Percentiles rank a stretch among this genome's conserved stretches.
Evolutionary conservation across 1,140 invertebrate genomes (phyloP).

Genomic region (Thaumetopoea pityocampa): DNA sequence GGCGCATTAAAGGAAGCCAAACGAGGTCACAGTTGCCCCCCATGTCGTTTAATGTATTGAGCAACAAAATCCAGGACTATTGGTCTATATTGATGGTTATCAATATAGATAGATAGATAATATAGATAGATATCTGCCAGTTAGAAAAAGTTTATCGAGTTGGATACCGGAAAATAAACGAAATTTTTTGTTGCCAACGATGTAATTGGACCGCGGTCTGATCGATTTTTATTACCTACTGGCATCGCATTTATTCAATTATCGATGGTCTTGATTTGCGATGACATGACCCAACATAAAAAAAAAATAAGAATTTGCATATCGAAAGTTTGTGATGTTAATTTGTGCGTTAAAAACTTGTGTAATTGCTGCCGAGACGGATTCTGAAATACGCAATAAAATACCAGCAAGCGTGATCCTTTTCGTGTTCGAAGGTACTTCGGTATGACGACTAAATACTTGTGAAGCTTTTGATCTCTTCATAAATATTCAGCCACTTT

Average conservation of each 20-base stretch:
- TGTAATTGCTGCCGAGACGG: slow-evolving; percentile 31
- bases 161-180: no score
- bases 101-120: no score
- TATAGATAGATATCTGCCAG: no score
- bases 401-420: slow-evolving; percentile 48
- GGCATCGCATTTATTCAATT: slow-evolving; percentile 5
- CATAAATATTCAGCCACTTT: slow-evolving; percentile 61
- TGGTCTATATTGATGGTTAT: no score
- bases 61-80: no score
- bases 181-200: no score
- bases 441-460: slow-evolving; percentile 32
- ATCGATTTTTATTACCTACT: neutral
- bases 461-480: slow-evolving; percentile 36
- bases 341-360: slow-evolving; percentile 35
- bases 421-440: slow-evolving; percentile 33
- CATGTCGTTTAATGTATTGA: no score
- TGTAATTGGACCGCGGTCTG: slow-evolving; percentile 1
- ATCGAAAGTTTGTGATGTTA: slow-evolving; percentile 32
- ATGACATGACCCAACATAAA: slow-evolving; percentile 7
- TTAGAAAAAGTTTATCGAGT: no score
- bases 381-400: slow-evolving; percentile 36
- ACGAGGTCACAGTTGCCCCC: no score
- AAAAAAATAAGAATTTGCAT: slow-evolving; percentile 34
- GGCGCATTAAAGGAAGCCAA: no score
- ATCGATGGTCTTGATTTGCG: slow-evolving; percentile 1